Base-by-base conservation (phyloP, 2,797 vertebrate genomes). In the Rhyacichthys aspro region DNA sequence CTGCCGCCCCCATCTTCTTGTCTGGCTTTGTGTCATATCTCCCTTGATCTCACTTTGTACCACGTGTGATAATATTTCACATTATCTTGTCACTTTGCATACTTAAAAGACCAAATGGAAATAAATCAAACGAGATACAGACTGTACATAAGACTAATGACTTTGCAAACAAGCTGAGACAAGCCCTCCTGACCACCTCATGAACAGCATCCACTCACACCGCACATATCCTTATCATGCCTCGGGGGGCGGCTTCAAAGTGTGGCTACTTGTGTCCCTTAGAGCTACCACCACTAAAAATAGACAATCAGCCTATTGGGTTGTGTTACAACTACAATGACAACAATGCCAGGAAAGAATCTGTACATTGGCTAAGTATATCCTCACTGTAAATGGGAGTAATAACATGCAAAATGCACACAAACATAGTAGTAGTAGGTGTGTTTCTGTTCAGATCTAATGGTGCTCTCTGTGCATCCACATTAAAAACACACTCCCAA, bases 321-420 rank as follows among this genome's bases (percentile, higher is more conserved):
- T 85, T 81, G 65, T 55, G 71, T 91, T 88, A 82, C 81, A 74
- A 84, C 63, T 43, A 60, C 47, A 23, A 70, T 11, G n/a, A 66
- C 68, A 90, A 91, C 88, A 90, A 92, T 86, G 75, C 81, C 85
- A 86, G 88, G 88, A 89, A 90, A 86, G 63, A 88, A 89, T 83
- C 71, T 63, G 63, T 63, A 43, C 0, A 9, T 37, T 0, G 44
- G 67, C 82, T 88, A 86, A 90, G 84, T 82, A 80, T 88, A 89
- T 67, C 67, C 63, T 52, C 18, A 45, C 54, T 61, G 69, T 70
- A 49, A 70, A 64, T 55, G 61, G 43, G 55, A 76, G 17, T 1
- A 16, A 59, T 39, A 55, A 43, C 42, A 34, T 10, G 34, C 18
- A 3, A 28, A 57, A 23, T 9, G 9, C 47, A 34, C 18, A 70